Conservation (phyloP, 2,888 invertebrate species). For the Balanococcus diminutus region DNA sequence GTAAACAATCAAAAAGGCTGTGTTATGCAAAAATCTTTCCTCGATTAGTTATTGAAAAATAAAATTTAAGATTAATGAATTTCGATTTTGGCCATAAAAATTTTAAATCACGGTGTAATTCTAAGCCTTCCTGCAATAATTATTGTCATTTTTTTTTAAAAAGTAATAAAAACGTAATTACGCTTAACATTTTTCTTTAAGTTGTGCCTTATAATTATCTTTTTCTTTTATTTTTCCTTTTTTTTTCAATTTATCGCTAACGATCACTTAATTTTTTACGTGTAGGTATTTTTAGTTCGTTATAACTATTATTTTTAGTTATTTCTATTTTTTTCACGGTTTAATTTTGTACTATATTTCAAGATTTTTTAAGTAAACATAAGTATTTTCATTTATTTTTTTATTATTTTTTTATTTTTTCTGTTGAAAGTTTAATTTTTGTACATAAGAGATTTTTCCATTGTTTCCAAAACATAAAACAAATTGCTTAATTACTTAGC, state of each 20-base stretch:
- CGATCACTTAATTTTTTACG: constrained; percentile 28
- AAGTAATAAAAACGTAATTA: constrained; percentile 37
- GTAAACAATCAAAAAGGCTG: constrained; percentile 15
- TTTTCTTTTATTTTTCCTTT: constrained; percentile 12
- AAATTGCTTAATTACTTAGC: not conserved
- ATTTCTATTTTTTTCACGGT: constrained; percentile 33
- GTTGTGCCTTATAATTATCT: constrained; percentile 41
- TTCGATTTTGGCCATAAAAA: not conserved
- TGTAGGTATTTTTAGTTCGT: constrained; percentile 22
- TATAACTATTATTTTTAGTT: constrained; percentile 40
- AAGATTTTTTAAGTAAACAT: not conserved
- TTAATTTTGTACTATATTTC: constrained; percentile 46
- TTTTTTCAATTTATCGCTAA: constrained; percentile 4
- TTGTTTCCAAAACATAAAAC: constrained; percentile 31
- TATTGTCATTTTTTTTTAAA: not conserved
- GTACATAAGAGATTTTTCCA: not conserved
- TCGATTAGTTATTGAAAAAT: not conserved
- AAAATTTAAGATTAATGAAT: not conserved
- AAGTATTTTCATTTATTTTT: constrained; percentile 16
- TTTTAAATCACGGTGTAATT: not conserved
- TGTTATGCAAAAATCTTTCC: constrained; percentile 1
- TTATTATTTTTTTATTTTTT: constrained; percentile 30
- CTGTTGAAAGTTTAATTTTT: constrained; percentile 18
- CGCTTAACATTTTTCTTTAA: constrained; percentile 47
- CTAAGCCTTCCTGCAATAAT: not conserved